Base-by-base conservation (phyloP, 2,797 vertebrate genomes). In the Peromyscus aztecus region DNA sequence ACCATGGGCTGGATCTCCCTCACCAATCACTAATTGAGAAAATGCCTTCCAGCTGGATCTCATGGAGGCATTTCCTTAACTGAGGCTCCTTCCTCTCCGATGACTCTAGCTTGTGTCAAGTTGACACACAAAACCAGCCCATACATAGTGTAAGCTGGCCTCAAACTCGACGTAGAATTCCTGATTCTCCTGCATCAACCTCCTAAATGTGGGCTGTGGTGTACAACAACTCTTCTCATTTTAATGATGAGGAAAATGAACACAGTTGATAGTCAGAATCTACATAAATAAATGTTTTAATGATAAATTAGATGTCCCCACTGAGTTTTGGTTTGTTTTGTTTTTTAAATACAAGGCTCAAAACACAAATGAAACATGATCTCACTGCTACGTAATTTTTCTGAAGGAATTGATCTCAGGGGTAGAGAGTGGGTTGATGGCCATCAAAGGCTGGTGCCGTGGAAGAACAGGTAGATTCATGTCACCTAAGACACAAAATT, bases 211-310 rank as follows among this genome's bases (percentile, higher is more conserved):
- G 27, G 7, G 23, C 24, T 37, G 34, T 3, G 29, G 7, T 34
- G 49, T 19, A 23, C 80, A 40, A n/a, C 37, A 43, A 27, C 34
- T 34, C 12, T 6, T 89, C 73, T 76, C 65, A 75, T 87, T 52
- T 85, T 75, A 77, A 91, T 82, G 59, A 82, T 21, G 21, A 91
- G 52, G 40, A n/a, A 83, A 83, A n/a, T 43, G 13, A 94, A 31
- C 23, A 13, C 46, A 71, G 76, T 82, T 77, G 59, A 43, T 10
- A 73, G n/a, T 77, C 71, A 40, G 34, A 57, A 90, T 12, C n/a
- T 87, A 75, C 69, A 80, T 87, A 90, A 97, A 90, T 63, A 59
- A 37, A 2, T 59, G 24, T 75, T 88, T 24, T 78, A 83, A 69
- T 34, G 16, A 23, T 21, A 78, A 6, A 55, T 21, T 80, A 23